Evolutionary conservation across 2,888 invertebrate genomes (phyloP).

Genomic region (Drosophila lacicola): DNA sequence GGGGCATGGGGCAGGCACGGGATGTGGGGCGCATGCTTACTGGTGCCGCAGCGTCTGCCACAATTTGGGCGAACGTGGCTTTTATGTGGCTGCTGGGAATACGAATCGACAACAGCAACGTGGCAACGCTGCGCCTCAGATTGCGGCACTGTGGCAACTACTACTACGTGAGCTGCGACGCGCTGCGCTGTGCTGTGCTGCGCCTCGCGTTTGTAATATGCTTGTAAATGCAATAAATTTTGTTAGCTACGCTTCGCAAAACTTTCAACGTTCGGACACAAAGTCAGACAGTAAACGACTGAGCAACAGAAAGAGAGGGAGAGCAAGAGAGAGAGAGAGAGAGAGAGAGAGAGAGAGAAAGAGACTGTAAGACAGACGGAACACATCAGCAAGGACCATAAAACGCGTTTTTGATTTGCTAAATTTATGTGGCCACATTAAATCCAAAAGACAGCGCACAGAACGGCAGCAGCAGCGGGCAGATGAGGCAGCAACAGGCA

Average conservation of each 20-base stretch:
- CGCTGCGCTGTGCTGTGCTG: constrained; percentile 24
- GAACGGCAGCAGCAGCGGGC: background rate
- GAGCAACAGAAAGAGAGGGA: background rate
- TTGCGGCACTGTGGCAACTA: constrained; percentile 29
- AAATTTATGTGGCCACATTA: constrained; percentile 77
- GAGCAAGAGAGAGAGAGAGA: background rate
- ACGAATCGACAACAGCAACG: constrained; percentile 16
- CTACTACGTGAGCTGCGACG: constrained; percentile 46
- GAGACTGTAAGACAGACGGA: constrained; percentile 36
- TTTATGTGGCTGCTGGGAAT: constrained; percentile 76
- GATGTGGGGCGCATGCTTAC: background rate
- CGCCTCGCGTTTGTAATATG: constrained; percentile 68
- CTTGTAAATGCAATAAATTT: constrained; percentile 79
- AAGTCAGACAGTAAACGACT: constrained; percentile 34
- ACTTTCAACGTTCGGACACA: constrained; percentile 46
- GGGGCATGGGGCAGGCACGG: background rate
- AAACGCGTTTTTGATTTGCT: constrained; percentile 78
- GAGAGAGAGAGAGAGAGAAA: background rate
- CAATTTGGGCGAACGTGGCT: constrained; percentile 77
- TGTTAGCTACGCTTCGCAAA: constrained; percentile 49
- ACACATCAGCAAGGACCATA: constrained; percentile 55
- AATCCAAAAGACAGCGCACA: constrained; percentile 43
- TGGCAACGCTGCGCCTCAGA: constrained; percentile 30
- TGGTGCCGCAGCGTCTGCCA: constrained; percentile 73
- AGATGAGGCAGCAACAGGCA: constrained; percentile 13